Base-by-base conservation (phyloP, 2,797 vertebrate species). In the Garrulus glandarius region DNA sequence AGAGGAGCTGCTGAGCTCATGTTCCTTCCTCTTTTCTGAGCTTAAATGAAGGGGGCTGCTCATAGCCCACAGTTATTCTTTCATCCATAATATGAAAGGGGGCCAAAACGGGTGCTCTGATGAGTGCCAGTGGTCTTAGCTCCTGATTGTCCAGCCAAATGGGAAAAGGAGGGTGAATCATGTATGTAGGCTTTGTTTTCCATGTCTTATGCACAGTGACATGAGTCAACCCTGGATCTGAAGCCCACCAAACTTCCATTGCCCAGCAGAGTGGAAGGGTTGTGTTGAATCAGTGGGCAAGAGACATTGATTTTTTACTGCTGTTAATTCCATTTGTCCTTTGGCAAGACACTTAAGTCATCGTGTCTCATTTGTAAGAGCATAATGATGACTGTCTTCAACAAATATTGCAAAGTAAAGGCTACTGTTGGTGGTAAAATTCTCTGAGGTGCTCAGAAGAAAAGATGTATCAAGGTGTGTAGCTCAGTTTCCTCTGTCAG, bases 101-200 rank as follows among this genome's bases (percentile, higher is more conserved):
- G 12, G 6, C 15, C 21, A 43, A 59, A 50, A 36, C 5, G 69
- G 52, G 6, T 21, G 10, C 11, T 53, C 20, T 43, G 50, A 15
- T 74, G 52, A 61, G 13, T 1, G 1, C 20, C 9, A 36, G 7
- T 13, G 46, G 8, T 49, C 34, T 22, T 29, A 19, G 49, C 30
- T 82, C 49, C 59, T 53, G 41, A 13, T 16, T 30, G 13, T 57
- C 13, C 52, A 39, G 11, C 7, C 64, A 76, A 87, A 47, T 7
- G 23, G 20, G 17, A 41, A 41, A 22, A 78, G 36, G 29, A 52
- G 11, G 12, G 1, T 20, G 23, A 52, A 50, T n/a, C 14, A 2
- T 0, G 0, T 2, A 2, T 0, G 0, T 1, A 37, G 50, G 30
- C 5, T 76, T 78, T 79, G 14, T 59, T 86, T 72, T 27, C 43